Conservation (phyloP, 1,140 invertebrate genomes). For the Leptinotarsa texana region DNA sequence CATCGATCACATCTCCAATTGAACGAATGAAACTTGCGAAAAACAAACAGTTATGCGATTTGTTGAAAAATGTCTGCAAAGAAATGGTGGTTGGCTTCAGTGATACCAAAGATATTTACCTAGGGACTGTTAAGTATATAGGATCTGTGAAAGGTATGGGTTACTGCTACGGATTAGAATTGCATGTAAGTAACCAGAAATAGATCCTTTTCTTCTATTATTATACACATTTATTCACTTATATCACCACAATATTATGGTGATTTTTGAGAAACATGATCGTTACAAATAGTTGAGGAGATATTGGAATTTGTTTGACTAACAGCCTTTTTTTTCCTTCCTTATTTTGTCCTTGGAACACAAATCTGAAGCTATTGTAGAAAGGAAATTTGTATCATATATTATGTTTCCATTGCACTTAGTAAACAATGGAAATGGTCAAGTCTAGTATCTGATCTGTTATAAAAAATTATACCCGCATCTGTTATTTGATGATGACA, state of each 20-base stretch:
- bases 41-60: constrained; percentile 56
- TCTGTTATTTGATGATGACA: too few species aligned
- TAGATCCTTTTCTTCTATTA: too few species aligned
- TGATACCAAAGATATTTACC: constrained; percentile 48
- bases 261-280: not conserved
- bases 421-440: too few species aligned
- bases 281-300: not conserved
- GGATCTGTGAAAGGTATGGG: constrained; percentile 60
- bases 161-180: constrained; percentile 62
- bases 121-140: constrained; percentile 59
- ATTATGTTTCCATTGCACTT: too few species aligned
- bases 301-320: not conserved
- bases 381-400: too few species aligned
- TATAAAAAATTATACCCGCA: too few species aligned
- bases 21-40: constrained; percentile 59
- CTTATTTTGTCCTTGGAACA: too few species aligned
- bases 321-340: too few species aligned
- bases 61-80: constrained; percentile 51
- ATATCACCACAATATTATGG: not conserved
- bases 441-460: too few species aligned
- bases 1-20: constrained; percentile 56
- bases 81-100: constrained; percentile 52
- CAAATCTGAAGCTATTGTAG: too few species aligned
- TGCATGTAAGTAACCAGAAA: constrained; percentile 58
- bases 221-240: not conserved